These are phyloP conservation scores for Dendrolimus kikuchii DNA, from an alignment of 1,140 invertebrate species.

Conservation along the genomic window DNA sequence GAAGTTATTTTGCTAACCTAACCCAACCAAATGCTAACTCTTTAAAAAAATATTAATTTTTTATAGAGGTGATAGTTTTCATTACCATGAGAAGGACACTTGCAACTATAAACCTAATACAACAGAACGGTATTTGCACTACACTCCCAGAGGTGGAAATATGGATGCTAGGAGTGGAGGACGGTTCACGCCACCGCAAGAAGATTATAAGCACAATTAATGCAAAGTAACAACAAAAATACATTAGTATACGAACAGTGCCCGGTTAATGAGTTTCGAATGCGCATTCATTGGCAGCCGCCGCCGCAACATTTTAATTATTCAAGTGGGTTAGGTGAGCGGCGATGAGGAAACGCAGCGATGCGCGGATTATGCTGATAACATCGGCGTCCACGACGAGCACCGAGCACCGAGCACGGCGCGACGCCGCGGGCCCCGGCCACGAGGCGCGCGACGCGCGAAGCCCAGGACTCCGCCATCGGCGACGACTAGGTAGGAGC, in stretches of 20 bases:
- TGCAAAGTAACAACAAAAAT: constrained; percentile 5
- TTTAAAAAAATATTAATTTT: too few species aligned
- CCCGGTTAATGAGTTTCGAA: constrained; percentile 32
- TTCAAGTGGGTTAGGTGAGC: constrained; percentile 37
- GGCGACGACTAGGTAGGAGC: too few species aligned
- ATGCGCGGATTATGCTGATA: constrained; percentile 24
- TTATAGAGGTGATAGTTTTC: too few species aligned
- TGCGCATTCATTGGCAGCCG: constrained; percentile 30
- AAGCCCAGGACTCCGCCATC: neutral
- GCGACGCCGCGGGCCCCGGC: neutral
- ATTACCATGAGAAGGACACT: too few species aligned
- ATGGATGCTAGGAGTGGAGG: too few species aligned
- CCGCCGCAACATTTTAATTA: constrained; percentile 49
- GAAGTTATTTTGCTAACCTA: too few species aligned
- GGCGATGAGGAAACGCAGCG: constrained; percentile 22
- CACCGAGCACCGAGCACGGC: constrained; percentile 4
- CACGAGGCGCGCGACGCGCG: constrained; percentile 6
- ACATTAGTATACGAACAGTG: neutral
- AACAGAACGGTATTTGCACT: too few species aligned
- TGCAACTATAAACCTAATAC: too few species aligned
- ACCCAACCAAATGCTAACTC: too few species aligned
- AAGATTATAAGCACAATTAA: constrained; percentile 24
- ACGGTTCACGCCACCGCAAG: too few species aligned
- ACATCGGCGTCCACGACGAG: too few species aligned
- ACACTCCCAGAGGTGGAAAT: too few species aligned